Evolutionary conservation across 2,888 invertebrate genomes (phyloP), one percentile per base, ranked within the genome.

Genomic region (Pecten maximus): DNA sequence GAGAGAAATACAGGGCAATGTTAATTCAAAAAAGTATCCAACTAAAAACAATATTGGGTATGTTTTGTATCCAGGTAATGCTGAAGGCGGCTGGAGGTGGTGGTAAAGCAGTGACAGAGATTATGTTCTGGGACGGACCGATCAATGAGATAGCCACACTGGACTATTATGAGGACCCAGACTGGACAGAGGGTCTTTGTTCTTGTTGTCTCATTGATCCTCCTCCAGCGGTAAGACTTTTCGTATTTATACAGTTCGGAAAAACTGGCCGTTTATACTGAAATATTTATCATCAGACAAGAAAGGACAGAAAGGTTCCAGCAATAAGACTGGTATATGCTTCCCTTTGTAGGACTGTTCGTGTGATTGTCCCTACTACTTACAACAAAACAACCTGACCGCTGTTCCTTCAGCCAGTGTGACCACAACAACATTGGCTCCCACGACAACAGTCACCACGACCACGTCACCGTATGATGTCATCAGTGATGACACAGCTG

Each of bases 71-170:
- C n/a, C 40, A 92, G 92, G 48, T 90, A n/a, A 87, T 40, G 40
- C 19, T 90, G 40, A 88, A 91, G 54, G 91, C 92, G 12, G 92
- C 92, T 28, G 88, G 86, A 88, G 90, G 89, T 16, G 74, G 44
- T 40, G 92, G 91, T 28, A 48, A 90, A 16, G 92, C 92, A 40
- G 91, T 89, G 1, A 92, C 92, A 6, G 89, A 87, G 6, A 88
- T 92, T 12, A 40, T 92, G 88, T 92, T 92, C 28, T 92, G 91
- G 91, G 91, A 92, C n/a, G 91, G 91, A 87, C 89, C 87, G 12
- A 90, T 87, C 23, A 60, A 50, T 19, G 90, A 54, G 8, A 91
- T 92, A n/a, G 91, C 90, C 23, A 90, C 91, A 28, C 91, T 88
- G n/a, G 87, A 92, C 35, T 90, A 89, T 40, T n/a, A 54, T 10